phyloP scores from a whole-genome alignment of 2,888 invertebrate species.

The Ischnura elegans region DNA sequence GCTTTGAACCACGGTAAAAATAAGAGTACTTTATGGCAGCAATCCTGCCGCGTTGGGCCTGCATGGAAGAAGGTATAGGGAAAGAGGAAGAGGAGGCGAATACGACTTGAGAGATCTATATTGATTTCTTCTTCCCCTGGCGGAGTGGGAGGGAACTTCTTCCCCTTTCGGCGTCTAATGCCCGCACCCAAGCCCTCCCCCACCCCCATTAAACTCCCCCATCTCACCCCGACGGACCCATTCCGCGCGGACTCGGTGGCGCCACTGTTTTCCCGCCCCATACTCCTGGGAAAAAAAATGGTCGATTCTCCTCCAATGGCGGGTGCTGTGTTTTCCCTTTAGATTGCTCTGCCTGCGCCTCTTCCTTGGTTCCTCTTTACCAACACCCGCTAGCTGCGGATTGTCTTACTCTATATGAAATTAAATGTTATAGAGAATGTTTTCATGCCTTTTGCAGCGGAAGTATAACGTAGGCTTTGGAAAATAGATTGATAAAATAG shows the following conservation, averaged over 20 bases:
- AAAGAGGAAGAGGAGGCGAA: background rate
- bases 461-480: no score
- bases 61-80: background rate
- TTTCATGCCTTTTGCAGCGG: no score
- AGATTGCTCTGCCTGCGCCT: background rate
- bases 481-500: no score
- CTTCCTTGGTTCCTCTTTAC: no score
- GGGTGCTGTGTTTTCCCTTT: background rate
- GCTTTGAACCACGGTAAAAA: no score
- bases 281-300: slow-evolving; percentile 10
- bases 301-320: background rate
- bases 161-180: slow-evolving; percentile 22
- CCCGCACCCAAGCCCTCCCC: background rate
- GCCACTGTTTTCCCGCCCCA: background rate
- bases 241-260: slow-evolving; percentile 39
- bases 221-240: background rate
- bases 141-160: slow-evolving; percentile 1
- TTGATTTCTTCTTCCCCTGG: slow-evolving; percentile 51
- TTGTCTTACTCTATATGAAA: no score
- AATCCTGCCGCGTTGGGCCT: no score
- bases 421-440: no score
- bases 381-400: no score
- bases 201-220: background rate
- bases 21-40: no score
- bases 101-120: slow-evolving; percentile 59